phyloP scores from a whole-genome alignment of 1,140 invertebrate species.

The Planococcus citri region DNA sequence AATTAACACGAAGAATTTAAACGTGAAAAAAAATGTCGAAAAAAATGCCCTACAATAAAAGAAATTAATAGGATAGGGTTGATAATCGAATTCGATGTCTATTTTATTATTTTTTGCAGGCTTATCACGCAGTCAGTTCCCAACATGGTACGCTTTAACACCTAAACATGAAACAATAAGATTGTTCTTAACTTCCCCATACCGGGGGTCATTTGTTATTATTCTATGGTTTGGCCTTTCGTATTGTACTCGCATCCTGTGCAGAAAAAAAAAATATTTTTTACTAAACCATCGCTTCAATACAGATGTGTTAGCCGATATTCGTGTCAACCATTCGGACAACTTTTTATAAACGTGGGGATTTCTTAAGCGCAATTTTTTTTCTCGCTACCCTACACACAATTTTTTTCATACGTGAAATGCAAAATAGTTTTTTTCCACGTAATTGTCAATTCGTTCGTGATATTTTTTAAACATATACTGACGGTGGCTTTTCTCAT shows the following conservation, averaged over 20 bases:
- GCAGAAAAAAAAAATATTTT: background rate
- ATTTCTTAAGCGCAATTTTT: background rate
- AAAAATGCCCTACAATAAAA: background rate
- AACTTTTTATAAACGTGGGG: background rate
- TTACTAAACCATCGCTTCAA: background rate
- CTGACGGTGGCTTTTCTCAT: background rate
- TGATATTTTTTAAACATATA: background rate
- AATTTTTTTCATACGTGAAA: background rate
- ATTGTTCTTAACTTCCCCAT: background rate
- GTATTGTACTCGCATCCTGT: background rate
- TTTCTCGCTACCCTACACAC: background rate
- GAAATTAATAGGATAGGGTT: constrained; percentile 2
- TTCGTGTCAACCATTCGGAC: background rate
- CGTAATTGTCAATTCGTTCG: background rate
- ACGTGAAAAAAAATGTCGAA: background rate
- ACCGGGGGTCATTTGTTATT: background rate
- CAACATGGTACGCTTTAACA: background rate
- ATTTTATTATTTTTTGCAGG: background rate
- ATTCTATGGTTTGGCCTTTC: background rate
- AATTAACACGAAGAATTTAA: background rate
- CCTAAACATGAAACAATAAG: background rate
- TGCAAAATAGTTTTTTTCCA: background rate
- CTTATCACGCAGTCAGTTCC: background rate
- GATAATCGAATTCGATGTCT: constrained; percentile 3
- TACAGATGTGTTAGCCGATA: background rate